These are phyloP conservation scores for Glaucopsyche alexis DNA, from an alignment of 2,888 invertebrate species.

Conservation along the genomic window DNA sequence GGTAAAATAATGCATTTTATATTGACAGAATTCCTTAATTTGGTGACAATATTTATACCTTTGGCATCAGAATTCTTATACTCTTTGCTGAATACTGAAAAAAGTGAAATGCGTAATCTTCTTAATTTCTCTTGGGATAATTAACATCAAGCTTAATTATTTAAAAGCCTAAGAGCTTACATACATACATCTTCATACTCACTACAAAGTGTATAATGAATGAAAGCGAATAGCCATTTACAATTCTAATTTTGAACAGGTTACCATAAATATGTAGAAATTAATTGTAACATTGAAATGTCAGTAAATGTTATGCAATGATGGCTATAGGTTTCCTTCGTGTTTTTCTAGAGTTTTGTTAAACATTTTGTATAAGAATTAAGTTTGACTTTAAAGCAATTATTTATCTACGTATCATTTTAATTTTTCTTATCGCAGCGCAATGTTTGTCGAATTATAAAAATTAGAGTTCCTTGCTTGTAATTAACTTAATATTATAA, in stretches of 20 bases:
- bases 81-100: too few species aligned
- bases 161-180: neutral
- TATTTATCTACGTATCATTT: too few species aligned
- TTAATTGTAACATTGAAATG: conserved; percentile 28
- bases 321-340: neutral
- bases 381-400: neutral
- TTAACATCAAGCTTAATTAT: neutral
- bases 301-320: conserved; percentile 19
- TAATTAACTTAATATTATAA: too few species aligned
- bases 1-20: neutral
- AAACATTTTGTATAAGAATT: neutral
- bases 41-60: too few species aligned
- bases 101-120: too few species aligned
- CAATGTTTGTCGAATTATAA: too few species aligned
- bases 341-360: conserved; percentile 3
- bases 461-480: neutral
- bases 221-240: neutral
- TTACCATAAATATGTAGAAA: conserved; percentile 11
- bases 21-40: neutral
- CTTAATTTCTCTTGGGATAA: too few species aligned
- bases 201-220: neutral
- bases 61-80: too few species aligned
- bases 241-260: neutral
- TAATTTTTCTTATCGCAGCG: too few species aligned
- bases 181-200: neutral